Conservation (phyloP, 2,888 invertebrate species). For the Thymelicus sylvestris region DNA sequence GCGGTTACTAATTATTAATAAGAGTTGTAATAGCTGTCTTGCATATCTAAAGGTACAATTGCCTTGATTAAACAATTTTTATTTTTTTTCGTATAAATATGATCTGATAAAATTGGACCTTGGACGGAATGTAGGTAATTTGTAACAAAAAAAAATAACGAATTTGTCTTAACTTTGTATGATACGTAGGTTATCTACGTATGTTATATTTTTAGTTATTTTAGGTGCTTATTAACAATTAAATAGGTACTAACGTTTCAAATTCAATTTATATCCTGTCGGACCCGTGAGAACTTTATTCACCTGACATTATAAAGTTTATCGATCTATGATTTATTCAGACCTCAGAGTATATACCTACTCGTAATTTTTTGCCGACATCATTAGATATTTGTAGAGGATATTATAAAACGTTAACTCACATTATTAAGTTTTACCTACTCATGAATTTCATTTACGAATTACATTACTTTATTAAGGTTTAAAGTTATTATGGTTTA, state of each 20-base stretch:
- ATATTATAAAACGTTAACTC: conserved; percentile 9
- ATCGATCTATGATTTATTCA: conserved; percentile 10
- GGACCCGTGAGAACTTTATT: conserved; percentile 24
- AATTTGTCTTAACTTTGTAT: conserved; percentile 2
- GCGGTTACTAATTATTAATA: no score
- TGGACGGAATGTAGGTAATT: conserved; percentile 16
- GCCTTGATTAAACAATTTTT: no score
- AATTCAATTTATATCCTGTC: conserved; percentile 21
- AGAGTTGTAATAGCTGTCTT: no score
- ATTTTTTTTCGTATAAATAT: conserved; percentile 1
- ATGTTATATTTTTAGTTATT: not conserved
- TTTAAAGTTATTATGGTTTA: not conserved
- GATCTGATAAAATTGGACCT: not conserved
- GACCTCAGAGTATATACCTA: not conserved
- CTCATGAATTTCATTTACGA: not conserved
- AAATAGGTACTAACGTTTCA: conserved; percentile 15
- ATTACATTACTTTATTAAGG: not conserved
- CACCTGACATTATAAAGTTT: conserved; percentile 18
- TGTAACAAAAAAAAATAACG: conserved; percentile 4
- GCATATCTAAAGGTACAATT: no score
- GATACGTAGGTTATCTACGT: not conserved
- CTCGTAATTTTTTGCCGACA: not conserved
- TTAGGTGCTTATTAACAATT: conserved; percentile 14
- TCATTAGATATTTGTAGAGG: not conserved
- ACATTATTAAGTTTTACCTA: no score